phyloP scores from a whole-genome alignment of 2,888 invertebrate genomes.

The Morpho helenor region DNA sequence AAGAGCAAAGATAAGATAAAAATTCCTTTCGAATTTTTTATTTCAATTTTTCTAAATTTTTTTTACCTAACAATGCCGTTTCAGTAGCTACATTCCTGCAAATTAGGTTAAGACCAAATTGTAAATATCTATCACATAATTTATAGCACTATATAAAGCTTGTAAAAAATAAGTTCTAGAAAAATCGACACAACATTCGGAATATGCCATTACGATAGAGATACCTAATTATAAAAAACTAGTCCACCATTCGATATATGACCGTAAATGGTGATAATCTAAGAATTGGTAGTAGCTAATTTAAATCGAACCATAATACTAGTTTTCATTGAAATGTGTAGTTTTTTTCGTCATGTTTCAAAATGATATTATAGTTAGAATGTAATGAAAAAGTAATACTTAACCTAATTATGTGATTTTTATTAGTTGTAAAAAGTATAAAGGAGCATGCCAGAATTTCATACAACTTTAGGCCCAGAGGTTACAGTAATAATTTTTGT shows the following conservation, averaged over 20 bases:
- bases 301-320: slow-evolving; percentile 3
- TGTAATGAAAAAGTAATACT: not conserved
- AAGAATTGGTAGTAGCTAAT: slow-evolving; percentile 9
- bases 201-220: slow-evolving; percentile 6
- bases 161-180: slow-evolving; percentile 11
- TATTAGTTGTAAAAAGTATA: no score
- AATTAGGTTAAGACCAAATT: not conserved
- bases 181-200: slow-evolving; percentile 13
- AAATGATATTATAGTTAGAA: not conserved
- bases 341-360: not conserved
- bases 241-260: slow-evolving; percentile 11
- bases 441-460: no score
- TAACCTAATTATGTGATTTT: no score
- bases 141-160: slow-evolving; percentile 1
- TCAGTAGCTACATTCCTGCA: not conserved
- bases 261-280: slow-evolving; percentile 15
- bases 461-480: no score
- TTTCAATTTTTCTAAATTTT: no score
- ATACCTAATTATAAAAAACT: slow-evolving; percentile 11
- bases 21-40: no score
- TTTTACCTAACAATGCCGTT: no score
- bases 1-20: no score
- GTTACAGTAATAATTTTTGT: no score
- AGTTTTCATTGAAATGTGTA: slow-evolving; percentile 1
- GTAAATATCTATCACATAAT: not conserved